These are phyloP conservation scores for Rotaria macrura DNA, from an alignment of 2,888 invertebrate species.

Conservation along the genomic window DNA sequence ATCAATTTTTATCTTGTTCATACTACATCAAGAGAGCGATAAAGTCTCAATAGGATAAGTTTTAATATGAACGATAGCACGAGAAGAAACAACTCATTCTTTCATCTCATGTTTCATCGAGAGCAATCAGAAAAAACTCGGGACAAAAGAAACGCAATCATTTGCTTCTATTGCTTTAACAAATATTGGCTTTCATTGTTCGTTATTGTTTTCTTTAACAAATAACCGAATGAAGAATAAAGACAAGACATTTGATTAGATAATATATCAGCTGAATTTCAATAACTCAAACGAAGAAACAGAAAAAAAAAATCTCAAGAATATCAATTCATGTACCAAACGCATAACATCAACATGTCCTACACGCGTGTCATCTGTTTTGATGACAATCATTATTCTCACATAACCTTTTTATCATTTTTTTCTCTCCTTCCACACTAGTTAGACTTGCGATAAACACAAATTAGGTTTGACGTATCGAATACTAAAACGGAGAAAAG, in stretches of 20 bases:
- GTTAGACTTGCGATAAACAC: neutral
- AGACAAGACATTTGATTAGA: too few relatives aligned
- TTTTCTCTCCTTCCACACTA: neutral
- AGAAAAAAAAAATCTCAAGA: too few relatives aligned
- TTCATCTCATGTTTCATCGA: neutral
- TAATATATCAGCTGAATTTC: too few relatives aligned
- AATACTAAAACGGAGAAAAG: neutral
- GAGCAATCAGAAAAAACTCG: neutral
- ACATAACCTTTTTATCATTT: neutral
- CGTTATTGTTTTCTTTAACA: neutral
- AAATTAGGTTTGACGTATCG: neutral
- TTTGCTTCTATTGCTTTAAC: neutral
- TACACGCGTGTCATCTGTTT: neutral
- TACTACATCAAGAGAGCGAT: neutral
- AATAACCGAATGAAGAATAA: neutral
- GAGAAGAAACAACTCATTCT: neutral
- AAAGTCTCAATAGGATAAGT: neutral
- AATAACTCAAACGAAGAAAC: too few relatives aligned
- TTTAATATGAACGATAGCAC: neutral
- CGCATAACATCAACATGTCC: too few relatives aligned
- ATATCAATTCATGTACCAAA: too few relatives aligned
- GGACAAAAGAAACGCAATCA: neutral
- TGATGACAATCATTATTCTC: neutral
- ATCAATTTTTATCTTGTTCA: neutral
- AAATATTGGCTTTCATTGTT: neutral